Evolutionary conservation across 2,888 invertebrate genomes (phyloP).

Genomic region (Rhagophthalmus giganteus): DNA sequence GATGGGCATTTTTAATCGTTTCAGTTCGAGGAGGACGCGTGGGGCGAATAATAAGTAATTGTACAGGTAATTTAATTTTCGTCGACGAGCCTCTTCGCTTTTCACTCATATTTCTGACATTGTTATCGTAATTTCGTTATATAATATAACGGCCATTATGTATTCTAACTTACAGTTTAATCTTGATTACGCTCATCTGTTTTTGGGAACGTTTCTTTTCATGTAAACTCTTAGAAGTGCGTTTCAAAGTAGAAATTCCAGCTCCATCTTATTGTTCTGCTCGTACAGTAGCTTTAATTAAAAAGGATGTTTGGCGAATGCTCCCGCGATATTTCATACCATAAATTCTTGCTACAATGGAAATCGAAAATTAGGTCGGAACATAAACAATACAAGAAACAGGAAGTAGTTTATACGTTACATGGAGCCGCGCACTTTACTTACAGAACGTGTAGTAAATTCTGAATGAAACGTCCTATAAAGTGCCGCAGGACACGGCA

Average conservation of each 20-base stretch:
- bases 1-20: no score
- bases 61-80: not conserved
- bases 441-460: constrained; percentile 24
- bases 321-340: not conserved
- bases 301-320: constrained; percentile 3
- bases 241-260: constrained; percentile 7
- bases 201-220: not conserved
- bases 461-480: constrained; percentile 18
- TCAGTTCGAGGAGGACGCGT: no score
- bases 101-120: no score
- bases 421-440: constrained; percentile 10
- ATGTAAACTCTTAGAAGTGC: not conserved
- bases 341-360: constrained; percentile 6
- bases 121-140: no score
- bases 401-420: constrained; percentile 13
- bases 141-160: no score
- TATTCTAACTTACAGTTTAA: no score
- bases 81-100: not conserved
- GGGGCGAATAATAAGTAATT: not conserved
- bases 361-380: constrained; percentile 22
- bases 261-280: constrained; percentile 4
- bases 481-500: constrained; percentile 33
- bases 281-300: constrained; percentile 6
- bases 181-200: not conserved
- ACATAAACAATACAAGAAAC: constrained; percentile 27